Evolutionary conservation across 23 tunicate genomes (phyloP).

Genomic region (Clavelina lepadiformis): DNA sequence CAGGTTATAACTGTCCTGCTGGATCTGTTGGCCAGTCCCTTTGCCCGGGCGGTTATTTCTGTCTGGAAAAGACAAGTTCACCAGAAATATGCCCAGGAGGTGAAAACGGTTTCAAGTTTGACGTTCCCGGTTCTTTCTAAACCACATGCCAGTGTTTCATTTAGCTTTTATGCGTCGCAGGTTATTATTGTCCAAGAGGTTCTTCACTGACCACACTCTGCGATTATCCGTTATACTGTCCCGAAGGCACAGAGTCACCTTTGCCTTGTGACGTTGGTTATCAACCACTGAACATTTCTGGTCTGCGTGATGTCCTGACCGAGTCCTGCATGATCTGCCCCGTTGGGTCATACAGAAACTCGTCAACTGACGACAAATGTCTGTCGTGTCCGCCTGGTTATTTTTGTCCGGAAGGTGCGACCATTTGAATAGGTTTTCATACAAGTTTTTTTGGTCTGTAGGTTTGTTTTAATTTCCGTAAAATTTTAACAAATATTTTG

Average conservation of each 20-base stretch:
- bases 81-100: constrained; percentile 70
- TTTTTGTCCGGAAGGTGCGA: constrained; percentile 93
- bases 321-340: constrained; percentile 91
- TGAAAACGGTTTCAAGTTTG: not conserved
- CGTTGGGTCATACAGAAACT: constrained; percentile 74
- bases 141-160: too few species aligned
- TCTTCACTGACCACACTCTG: constrained; percentile 45
- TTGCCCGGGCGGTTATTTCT: constrained; percentile 71
- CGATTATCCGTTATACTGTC: constrained; percentile 94
- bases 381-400: constrained; percentile 98
- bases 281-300: constrained; percentile 91
- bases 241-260: constrained; percentile 66
- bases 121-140: too few species aligned
- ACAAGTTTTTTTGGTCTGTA: not conserved
- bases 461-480: not conserved
- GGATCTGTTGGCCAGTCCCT: constrained; percentile 34
- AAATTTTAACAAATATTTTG: not conserved
- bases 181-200: constrained; percentile 55
- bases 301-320: constrained; percentile 42
- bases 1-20: constrained; percentile 69
- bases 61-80: constrained; percentile 31
- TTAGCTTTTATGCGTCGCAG: too few species aligned
- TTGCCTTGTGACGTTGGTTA: constrained; percentile 82
- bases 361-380: constrained; percentile 73
- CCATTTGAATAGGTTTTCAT: not conserved